Conservation (phyloP, 2,113 vertebrate genomes). For the Thinocorus orbignyianus region DNA sequence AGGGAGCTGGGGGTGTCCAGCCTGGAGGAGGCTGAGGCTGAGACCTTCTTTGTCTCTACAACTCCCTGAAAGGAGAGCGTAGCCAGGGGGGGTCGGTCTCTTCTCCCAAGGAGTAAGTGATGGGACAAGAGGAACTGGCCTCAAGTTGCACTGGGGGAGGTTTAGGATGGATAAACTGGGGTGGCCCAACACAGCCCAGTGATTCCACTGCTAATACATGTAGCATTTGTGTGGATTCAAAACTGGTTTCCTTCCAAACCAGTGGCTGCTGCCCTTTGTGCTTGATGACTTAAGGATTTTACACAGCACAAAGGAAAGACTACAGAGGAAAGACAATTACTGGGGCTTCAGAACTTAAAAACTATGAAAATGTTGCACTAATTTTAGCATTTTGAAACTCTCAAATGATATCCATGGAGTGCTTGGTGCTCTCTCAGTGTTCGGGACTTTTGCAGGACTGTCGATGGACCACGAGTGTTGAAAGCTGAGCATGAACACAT, state of each 20-base stretch:
- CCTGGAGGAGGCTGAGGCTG: neutral
- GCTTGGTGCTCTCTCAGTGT: neutral
- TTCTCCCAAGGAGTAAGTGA: neutral
- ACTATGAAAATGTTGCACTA: fast-evolving
- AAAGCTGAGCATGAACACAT: neutral
- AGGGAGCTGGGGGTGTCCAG: neutral
- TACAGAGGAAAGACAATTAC: neutral
- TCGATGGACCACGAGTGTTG: fast-evolving
- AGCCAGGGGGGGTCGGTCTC: too few relatives aligned
- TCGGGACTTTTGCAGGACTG: neutral
- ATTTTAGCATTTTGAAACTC: neutral
- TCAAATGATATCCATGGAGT: neutral
- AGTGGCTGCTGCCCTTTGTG: neutral
- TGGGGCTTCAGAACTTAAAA: neutral
- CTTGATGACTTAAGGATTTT: neutral
- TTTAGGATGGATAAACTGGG: neutral
- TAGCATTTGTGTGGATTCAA: neutral
- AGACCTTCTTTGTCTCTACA: neutral
- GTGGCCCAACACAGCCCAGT: fast-evolving
- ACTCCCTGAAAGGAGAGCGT: neutral
- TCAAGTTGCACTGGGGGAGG: neutral
- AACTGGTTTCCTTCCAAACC: neutral
- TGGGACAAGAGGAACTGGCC: neutral
- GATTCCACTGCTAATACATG: neutral
- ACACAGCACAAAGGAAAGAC: neutral